Percentiles rank a stretch among this genome's conserved stretches.
phyloP scores from a whole-genome alignment of 2,888 invertebrate genomes.

The Craniophora ligustri region DNA sequence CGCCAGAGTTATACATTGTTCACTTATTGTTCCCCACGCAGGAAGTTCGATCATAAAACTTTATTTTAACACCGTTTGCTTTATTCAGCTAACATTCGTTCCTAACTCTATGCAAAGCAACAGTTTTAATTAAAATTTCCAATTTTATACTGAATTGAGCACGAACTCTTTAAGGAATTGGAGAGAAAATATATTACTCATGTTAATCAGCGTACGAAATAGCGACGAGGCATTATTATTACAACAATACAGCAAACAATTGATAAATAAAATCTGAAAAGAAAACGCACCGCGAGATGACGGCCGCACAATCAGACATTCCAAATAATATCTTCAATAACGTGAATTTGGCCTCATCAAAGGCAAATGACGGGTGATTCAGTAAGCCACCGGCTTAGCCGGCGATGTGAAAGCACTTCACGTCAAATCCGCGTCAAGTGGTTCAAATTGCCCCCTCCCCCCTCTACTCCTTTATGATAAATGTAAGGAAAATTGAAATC shows the following conservation, averaged over 20 bases:
- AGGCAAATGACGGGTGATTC: slow-evolving; percentile 76
- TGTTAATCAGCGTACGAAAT: background rate
- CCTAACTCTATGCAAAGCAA: slow-evolving; percentile 54
- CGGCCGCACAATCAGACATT: slow-evolving; percentile 59
- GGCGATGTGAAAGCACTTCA: slow-evolving; percentile 74
- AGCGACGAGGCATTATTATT: slow-evolving; percentile 9
- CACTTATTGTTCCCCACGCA: slow-evolving; percentile 68
- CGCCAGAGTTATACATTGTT: slow-evolving; percentile 70
- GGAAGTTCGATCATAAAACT: slow-evolving; percentile 75
- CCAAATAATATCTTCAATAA: slow-evolving; percentile 69
- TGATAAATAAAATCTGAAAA: slow-evolving; percentile 42
- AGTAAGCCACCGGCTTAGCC: slow-evolving; percentile 73
- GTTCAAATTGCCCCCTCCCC: slow-evolving; percentile 71
- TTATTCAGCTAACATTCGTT: slow-evolving; percentile 65
- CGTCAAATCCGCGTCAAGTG: slow-evolving; percentile 80
- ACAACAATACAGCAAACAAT: slow-evolving; percentile 31
- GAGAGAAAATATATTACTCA: background rate
- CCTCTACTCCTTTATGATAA: slow-evolving; percentile 69
- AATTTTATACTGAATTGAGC: slow-evolving; percentile 25
- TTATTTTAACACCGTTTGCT: slow-evolving; percentile 69
- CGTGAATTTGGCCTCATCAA: slow-evolving; percentile 72
- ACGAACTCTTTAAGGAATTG: background rate
- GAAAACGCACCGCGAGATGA: slow-evolving; percentile 37
- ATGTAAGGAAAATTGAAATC: slow-evolving; percentile 80
- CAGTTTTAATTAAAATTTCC: slow-evolving; percentile 65